These are phyloP conservation scores for Strix uralensis DNA, from an alignment of 2,113 vertebrate genomes.

Conservation along the genomic window DNA sequence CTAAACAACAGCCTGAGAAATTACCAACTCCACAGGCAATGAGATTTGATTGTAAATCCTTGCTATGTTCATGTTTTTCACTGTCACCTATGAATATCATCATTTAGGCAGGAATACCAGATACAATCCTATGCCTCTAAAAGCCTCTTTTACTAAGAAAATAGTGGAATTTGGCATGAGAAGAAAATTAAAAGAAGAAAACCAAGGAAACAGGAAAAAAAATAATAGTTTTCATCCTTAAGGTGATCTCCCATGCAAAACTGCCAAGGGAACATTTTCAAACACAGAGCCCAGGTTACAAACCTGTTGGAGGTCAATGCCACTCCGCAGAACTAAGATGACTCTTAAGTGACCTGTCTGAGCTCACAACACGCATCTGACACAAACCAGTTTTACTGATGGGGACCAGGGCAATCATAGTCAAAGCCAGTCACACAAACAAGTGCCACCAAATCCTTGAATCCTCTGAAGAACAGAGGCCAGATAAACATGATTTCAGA, in stretches of 20 bases:
- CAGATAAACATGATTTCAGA: background rate
- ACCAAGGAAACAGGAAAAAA: background rate
- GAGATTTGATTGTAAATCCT: background rate
- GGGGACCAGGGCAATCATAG: background rate
- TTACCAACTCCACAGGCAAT: background rate
- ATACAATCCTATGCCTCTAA: background rate
- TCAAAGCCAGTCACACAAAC: background rate
- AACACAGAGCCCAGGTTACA: background rate
- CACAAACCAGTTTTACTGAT: background rate
- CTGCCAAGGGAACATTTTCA: background rate
- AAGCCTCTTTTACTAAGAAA: background rate
- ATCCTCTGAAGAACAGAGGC: background rate
- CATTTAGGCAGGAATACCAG: background rate
- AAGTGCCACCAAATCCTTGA: background rate
- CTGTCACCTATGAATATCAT: background rate
- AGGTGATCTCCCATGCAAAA: background rate
- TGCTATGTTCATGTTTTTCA: background rate
- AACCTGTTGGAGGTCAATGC: background rate
- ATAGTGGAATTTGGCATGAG: background rate
- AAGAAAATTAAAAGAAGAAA: background rate
- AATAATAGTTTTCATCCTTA: fast-evolving
- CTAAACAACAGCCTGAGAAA: background rate
- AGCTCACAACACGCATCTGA: background rate
- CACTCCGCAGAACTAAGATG: background rate
- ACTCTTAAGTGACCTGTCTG: background rate